Evolutionary conservation across 2,113 vertebrate genomes (phyloP).

Genomic region (Oreochromis niloticus): DNA sequence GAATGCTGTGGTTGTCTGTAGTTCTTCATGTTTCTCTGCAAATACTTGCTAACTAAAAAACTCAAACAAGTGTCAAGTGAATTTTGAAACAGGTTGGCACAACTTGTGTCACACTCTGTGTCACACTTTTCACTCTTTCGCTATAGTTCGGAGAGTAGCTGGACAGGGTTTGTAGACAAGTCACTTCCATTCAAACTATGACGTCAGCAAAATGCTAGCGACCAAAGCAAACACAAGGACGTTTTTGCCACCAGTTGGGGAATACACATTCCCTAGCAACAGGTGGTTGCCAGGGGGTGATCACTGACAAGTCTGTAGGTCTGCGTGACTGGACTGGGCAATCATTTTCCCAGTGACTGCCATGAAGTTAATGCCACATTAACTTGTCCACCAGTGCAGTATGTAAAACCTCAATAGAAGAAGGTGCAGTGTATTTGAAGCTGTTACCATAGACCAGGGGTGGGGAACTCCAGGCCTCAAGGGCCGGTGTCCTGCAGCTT

Average conservation of each 20-base stretch:
- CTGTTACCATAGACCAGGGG: background rate
- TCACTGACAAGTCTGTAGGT: background rate
- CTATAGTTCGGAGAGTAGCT: background rate
- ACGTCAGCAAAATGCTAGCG: background rate
- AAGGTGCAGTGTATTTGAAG: background rate
- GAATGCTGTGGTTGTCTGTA: background rate
- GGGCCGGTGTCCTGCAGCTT: background rate
- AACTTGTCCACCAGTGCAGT: background rate
- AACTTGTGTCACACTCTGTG: background rate
- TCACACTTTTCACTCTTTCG: background rate
- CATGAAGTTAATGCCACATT: background rate
- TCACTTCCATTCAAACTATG: background rate
- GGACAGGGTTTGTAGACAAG: background rate
- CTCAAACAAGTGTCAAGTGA: background rate
- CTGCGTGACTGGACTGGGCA: rapidly evolving
- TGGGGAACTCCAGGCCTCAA: background rate
- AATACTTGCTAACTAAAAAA: background rate
- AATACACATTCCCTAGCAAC: background rate
- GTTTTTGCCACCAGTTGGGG: background rate
- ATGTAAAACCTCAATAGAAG: background rate
- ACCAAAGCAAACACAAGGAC: background rate
- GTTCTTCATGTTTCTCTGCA: background rate
- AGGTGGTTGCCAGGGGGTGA: background rate
- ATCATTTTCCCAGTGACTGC: background rate
- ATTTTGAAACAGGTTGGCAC: background rate